A percentile compares a stretch with the other conserved stretches of the same genome.
Evolutionary conservation across 2,797 vertebrate species (phyloP).

Genomic region (Columba guinea): DNA sequence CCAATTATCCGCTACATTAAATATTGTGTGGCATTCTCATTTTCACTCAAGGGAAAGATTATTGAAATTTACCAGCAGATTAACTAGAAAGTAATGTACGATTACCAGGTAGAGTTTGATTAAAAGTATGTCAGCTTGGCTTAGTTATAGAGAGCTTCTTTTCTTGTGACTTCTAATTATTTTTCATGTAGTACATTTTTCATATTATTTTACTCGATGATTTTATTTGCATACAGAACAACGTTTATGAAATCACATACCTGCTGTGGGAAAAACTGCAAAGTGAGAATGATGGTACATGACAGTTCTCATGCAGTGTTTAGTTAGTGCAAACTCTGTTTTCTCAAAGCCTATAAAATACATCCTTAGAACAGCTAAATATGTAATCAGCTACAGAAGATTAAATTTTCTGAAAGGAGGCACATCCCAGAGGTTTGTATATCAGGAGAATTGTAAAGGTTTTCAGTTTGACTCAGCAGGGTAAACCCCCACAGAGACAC

Average conservation of each 20-base stretch:
- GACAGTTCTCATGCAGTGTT: neutral
- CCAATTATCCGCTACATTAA: neutral
- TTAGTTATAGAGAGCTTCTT: neutral
- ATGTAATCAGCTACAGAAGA: neutral
- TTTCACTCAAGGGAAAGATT: neutral
- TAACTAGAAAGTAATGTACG: neutral
- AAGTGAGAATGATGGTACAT: neutral
- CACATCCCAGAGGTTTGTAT: neutral
- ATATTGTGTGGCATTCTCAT: neutral
- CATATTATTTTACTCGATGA: neutral
- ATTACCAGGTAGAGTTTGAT: neutral
- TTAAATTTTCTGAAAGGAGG: neutral
- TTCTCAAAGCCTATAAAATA: constrained; percentile 1
- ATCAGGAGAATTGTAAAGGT: neutral
- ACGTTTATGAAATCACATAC: neutral
- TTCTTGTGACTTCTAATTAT: neutral
- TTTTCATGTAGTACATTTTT: neutral
- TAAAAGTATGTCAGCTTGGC: neutral
- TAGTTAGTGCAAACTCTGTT: neutral
- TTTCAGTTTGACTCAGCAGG: neutral
- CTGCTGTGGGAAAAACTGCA: accelerated
- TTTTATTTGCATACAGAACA: neutral
- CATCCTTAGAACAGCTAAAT: neutral
- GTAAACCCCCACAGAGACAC: neutral
- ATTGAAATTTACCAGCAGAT: neutral